Evolutionary conservation across 2,797 vertebrate species (phyloP).

Genomic region (Buceros bicornis): DNA sequence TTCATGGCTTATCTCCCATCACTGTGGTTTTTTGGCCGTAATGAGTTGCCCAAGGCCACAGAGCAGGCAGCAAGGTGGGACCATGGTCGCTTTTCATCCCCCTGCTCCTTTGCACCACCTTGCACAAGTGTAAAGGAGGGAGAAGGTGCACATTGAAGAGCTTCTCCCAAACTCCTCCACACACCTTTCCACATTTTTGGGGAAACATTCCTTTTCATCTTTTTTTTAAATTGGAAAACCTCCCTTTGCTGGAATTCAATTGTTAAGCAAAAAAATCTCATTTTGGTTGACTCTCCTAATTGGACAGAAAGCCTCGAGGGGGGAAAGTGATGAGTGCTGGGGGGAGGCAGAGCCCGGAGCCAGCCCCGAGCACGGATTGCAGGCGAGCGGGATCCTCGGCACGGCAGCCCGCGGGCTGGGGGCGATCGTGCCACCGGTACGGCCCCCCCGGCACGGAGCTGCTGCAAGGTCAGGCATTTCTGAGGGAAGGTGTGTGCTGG

Average conservation of each 20-base stretch:
- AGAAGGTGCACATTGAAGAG: background rate
- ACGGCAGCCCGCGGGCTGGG: background rate
- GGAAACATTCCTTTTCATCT: background rate
- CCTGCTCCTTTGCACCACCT: background rate
- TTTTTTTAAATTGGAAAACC: background rate
- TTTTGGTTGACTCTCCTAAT: background rate
- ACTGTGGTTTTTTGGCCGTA: background rate
- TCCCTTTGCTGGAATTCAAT: background rate
- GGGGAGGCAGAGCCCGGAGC: background rate
- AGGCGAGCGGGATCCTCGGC: background rate
- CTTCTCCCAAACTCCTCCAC: background rate
- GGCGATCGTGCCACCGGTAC: rapidly evolving
- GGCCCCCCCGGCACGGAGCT: rapidly evolving
- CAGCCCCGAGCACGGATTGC: background rate
- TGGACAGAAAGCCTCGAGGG: background rate
- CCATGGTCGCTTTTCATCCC: background rate
- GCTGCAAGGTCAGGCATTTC: background rate
- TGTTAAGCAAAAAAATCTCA: rapidly evolving
- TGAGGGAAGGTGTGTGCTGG: background rate
- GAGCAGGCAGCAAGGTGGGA: background rate
- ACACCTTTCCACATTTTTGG: background rate
- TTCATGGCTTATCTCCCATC: background rate
- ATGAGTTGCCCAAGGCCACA: constrained; percentile 37
- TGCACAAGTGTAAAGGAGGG: background rate
- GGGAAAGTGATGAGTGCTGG: background rate